Base-by-base conservation (phyloP, 2,113 vertebrate species). In the Chlamydotis undulata region DNA sequence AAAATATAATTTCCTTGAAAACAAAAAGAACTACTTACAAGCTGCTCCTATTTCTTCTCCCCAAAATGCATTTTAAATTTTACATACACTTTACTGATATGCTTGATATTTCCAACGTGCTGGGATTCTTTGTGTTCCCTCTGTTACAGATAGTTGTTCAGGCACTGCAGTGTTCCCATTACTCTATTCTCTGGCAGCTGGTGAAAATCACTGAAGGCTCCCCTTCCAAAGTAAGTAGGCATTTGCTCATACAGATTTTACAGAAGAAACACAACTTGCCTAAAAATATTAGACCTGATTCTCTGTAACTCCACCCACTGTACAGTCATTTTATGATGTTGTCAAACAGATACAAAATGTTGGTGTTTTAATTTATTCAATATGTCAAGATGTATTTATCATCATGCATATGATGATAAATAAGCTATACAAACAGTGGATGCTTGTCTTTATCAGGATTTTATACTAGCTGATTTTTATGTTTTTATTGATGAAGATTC, bases 141-240 rank as follows among this genome's bases (percentile, higher is more conserved):
- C 96, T 98, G 70, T 97, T 98, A 68, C 97, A 99, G 99, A 99
- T 99, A 43, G 99, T 99, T 55, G 99, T 99, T 83, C 99, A 99
- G 98, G 99, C 99, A 43, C 98, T 99, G 94, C 99, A 99, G 97
- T 99, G 99, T 97, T 99, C 99, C 85, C 99, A 99, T 98, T 99
- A 99, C 98, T 99, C 99, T 70, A 99, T 99, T 97, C 99, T 99
- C 52, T 99, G 99, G 99, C 99, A 99, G 98, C 98, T 99, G 98
- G 99, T 99, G 97, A 99, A 99, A 96, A 98, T 99, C 97, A 99
- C 99, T 45, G 99, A 99, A 94, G 99, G 99, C 69, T 98, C 98
- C 83, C 99, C 99, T 95, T 99, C 99, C 97, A 99, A 99, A 99
- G 99, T 98, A 98, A 98, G 98, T 97, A 87, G 91, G 23, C 47